Evolutionary conservation across 2,113 vertebrate species (phyloP), one percentile per base, ranked within the genome.

Genomic region (Labrus mixtus): DNA sequence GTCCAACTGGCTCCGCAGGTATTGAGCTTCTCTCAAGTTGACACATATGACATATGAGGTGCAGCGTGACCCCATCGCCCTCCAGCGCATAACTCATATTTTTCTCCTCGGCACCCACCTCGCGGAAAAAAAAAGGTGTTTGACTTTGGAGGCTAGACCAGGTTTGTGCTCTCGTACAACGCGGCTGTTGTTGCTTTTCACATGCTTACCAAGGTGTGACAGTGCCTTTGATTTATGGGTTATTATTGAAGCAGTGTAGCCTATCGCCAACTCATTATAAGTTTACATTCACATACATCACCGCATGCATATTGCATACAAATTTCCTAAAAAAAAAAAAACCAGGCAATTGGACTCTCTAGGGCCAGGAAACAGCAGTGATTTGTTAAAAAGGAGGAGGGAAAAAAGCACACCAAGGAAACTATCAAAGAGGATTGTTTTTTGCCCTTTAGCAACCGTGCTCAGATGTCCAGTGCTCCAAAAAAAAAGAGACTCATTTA

Each of bases 201-300:
- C 37, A 3, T 68, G 81, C 85, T 76, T 75, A 86, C 82, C 78
- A 79, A 89, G 85, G 89, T 92, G 90, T 93, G 92, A 93, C 93
- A 85, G 88, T 68, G 69, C 74, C 73, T 90, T 90, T 94, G 93
- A 94, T 94, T 93, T 93, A 94, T 94, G 92, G 90, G 81, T 89
- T 94, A 93, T 94, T 93, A 92, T 92, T 91, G 91, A 91, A 90
- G 93, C 93, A 89, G 88, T 86, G 90, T 92, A 92, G 90, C 92
- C 91, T 92, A 90, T 92, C 91, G 87, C 91, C 91, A 89, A 86
- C 90, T 93, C 93, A 92, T 93, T 93, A 93, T 90, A 85, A 90
- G 83, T 93, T 93, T 90, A 90, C 88, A 82, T 90, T 89, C 88
- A 88, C 93, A 93, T 93, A 93, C 82, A 93, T 93, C 93, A 93